Evolutionary conservation across 2,113 vertebrate genomes (phyloP).

Genomic region (Chionis minor): DNA sequence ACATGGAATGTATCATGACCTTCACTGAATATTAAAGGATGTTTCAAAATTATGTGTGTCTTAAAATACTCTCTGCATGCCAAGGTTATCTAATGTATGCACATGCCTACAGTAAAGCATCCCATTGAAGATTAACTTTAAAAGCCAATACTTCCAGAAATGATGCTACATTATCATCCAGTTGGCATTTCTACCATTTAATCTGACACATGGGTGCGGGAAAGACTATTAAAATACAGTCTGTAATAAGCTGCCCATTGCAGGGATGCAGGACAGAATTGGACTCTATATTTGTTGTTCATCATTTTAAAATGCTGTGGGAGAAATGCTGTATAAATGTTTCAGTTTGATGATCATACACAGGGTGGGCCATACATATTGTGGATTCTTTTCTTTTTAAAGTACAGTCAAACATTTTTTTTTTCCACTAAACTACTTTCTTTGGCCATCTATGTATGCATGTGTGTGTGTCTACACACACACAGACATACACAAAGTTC

Average conservation of each 20-base stretch:
- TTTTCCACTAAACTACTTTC: not conserved
- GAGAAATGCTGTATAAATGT: not conserved
- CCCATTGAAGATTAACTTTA: conserved; percentile 13
- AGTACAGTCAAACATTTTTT: not conserved
- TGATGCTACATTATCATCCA: conserved; percentile 11
- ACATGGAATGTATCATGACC: conserved; percentile 30
- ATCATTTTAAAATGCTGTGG: not conserved
- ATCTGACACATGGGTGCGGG: not conserved
- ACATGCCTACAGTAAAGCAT: conserved; percentile 7
- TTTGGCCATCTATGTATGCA: not conserved
- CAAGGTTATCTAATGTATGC: conserved; percentile 10
- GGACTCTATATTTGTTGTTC: not conserved
- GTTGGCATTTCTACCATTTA: conserved; percentile 28
- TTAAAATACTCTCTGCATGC: conserved; percentile 44
- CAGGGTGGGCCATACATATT: not conserved
- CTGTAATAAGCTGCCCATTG: not conserved
- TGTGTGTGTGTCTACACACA: not conserved
- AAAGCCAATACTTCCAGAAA: conserved; percentile 54
- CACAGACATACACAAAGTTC: not conserved
- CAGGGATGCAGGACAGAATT: not conserved
- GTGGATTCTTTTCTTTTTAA: not conserved
- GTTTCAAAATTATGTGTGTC: conserved; percentile 9
- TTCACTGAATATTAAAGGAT: conserved; percentile 17
- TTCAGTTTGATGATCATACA: not conserved
- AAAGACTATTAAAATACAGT: not conserved